A percentile compares a stretch with the other conserved stretches of the same genome.
phyloP scores from a whole-genome alignment of 2,797 vertebrate genomes.

The Bucorvus abyssinicus region DNA sequence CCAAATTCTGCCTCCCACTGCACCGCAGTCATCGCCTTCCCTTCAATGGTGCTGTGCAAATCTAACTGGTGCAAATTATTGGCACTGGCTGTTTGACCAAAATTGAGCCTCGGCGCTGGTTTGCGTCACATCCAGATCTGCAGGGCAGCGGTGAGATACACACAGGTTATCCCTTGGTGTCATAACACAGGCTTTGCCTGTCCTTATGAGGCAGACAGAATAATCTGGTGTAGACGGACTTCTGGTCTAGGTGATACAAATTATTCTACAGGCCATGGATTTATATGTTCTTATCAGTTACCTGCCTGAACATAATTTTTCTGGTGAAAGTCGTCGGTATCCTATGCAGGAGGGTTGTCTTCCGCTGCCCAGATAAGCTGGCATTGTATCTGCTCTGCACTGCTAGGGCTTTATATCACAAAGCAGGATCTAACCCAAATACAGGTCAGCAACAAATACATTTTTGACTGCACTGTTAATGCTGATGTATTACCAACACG shows the following conservation, averaged over 20 bases:
- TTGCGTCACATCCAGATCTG: not conserved
- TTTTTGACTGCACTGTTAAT: constrained; percentile 26
- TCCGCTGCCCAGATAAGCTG: constrained; percentile 19
- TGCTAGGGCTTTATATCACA: not conserved
- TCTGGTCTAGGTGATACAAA: not conserved
- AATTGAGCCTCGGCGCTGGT: not conserved
- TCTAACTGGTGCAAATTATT: not conserved
- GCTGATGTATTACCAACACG: not conserved
- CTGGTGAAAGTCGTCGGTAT: not conserved
- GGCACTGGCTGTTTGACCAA: not conserved
- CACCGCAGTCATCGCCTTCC: not conserved
- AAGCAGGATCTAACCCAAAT: not conserved
- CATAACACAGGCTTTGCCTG: not conserved
- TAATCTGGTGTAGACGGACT: not conserved
- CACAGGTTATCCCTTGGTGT: not conserved
- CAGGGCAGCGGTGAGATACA: not conserved
- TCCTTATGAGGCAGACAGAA: not conserved
- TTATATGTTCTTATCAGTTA: not conserved
- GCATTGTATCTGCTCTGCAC: not conserved
- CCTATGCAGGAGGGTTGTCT: constrained; percentile 16
- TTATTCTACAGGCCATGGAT: not conserved
- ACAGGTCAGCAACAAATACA: not conserved
- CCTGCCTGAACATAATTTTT: not conserved
- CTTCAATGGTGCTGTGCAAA: constrained; percentile 1
- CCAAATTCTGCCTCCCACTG: not conserved